Conservation (phyloP, 2,888 invertebrate genomes). For the Eristalinus sepulchralis region DNA sequence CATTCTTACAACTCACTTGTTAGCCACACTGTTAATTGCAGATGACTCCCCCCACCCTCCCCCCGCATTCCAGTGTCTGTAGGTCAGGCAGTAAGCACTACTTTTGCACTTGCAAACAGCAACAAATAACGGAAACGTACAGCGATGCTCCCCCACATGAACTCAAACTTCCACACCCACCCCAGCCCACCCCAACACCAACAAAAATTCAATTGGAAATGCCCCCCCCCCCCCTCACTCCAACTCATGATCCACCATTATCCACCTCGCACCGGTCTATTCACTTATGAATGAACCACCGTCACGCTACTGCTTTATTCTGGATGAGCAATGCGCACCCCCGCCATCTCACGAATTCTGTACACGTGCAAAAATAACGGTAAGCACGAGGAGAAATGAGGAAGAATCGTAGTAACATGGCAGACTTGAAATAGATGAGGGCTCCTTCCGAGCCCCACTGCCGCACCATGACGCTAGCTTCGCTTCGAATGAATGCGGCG, state of each 20-base stretch:
- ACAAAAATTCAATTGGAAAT: conserved; percentile 50
- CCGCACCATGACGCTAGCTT: no score
- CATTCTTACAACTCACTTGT: not conserved
- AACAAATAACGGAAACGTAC: conserved; percentile 58
- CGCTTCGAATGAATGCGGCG: conserved; percentile 48
- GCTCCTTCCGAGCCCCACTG: not conserved
- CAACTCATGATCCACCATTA: conserved; percentile 2
- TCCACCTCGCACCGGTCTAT: conserved; percentile 18
- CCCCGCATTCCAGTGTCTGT: not conserved
- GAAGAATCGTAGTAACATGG: not conserved
- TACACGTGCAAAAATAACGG: conserved; percentile 17
- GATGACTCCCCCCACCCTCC: not conserved
- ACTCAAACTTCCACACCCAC: not conserved
- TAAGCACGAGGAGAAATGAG: not conserved
- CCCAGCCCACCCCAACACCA: no score
- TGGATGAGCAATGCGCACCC: conserved; percentile 25
- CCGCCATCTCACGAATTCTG: conserved; percentile 2
- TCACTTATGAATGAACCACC: conserved; percentile 64
- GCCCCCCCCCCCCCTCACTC: no score
- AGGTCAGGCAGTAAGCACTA: conserved; percentile 35
- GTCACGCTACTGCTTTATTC: conserved; percentile 13
- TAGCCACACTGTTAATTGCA: not conserved
- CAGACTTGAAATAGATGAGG: not conserved
- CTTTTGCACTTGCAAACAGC: conserved; percentile 52
- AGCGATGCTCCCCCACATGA: conserved; percentile 32